Evolutionary conservation across 2,888 invertebrate species (phyloP), one percentile per base, ranked within the genome.

Genomic region (Heteromurus nitidus): DNA sequence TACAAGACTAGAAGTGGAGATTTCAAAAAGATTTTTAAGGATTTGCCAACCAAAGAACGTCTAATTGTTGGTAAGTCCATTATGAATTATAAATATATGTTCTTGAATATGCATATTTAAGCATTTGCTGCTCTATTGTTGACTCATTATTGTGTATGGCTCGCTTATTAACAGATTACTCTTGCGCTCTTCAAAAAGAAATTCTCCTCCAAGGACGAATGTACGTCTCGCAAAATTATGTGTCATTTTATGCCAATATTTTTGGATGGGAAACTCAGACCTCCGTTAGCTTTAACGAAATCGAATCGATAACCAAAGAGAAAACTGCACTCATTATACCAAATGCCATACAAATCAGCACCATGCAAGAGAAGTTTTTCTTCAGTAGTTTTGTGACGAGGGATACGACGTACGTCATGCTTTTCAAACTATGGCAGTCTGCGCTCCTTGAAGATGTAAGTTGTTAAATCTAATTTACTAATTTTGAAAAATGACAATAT

Each of bases 221-320:
- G 88, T 99, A 98, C 91, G 95, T 98, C 64, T 96, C 98, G 0
- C 96, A 96, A 91, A 95, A 95, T 90, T 96, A 95, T 91, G 92
- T 98, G 82, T 98, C 98, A 90, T 99, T 99, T 91, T 95, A 98
- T 91, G 97, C 98, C 24, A 98, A 97, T 90, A 98, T 99, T 89
- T 97, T 99, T 90, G 93, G 96, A 88, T 98, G 97, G 97, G 97
- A 98, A 90, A 98, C 97, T 18, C 88, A 91, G 90, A 91, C 97
- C 84, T 93, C 93, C 69, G 92, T 98, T 70, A 93, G 93, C 87
- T 96, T 96, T 93, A 95, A 94, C 89, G 97, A 98, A 88, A 95
- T 99, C 82, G 94, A 95, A 5, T 93, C 95, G 67, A 95, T 99
- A 89, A 97, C 97, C 53, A 98, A 98, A 91, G 97, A 97, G 90